Evolutionary conservation across 2,797 vertebrate genomes (phyloP).

Genomic region (Leptodactylus fallax): DNA sequence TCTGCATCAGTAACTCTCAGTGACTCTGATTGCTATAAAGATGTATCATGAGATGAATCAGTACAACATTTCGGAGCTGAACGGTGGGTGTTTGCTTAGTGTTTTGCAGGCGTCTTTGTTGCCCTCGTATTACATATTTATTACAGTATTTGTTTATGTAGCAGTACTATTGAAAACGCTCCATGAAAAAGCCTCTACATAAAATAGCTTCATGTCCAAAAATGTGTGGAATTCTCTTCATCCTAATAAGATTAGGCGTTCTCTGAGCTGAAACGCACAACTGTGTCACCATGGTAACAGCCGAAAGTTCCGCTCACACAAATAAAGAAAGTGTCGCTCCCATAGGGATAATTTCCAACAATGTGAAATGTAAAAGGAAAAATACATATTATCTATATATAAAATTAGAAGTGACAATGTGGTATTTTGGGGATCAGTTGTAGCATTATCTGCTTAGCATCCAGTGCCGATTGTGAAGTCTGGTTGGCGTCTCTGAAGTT

Average conservation of each 20-base stretch:
- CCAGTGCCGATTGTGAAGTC: fast-evolving
- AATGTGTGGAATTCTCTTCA: conserved; percentile 66
- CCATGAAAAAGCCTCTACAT: neutral
- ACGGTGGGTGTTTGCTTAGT: too few species aligned
- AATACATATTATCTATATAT: conserved; percentile 24
- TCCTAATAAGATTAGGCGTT: conserved; percentile 68
- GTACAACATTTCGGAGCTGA: too few species aligned
- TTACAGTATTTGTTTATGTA: neutral
- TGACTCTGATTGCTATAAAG: too few species aligned
- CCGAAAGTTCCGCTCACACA: conserved; percentile 64
- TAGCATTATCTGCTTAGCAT: conserved; percentile 5
- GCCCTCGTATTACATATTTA: neutral
- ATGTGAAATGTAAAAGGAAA: conserved; percentile 6
- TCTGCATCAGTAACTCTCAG: too few species aligned
- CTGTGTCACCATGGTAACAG: conserved; percentile 72
- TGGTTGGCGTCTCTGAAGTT: neutral
- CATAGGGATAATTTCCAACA: conserved; percentile 30
- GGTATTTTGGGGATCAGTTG: neutral
- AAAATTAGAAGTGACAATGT: conserved; percentile 27
- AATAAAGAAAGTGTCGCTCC: conserved; percentile 51
- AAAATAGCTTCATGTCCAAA: conserved; percentile 31
- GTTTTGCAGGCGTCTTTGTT: too few species aligned
- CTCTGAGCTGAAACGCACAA: conserved; percentile 70
- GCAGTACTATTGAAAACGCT: too few species aligned
- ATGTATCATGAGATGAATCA: too few species aligned